These are phyloP conservation scores for Trachymyrmex cornetzi DNA, from an alignment of 1,140 invertebrate species.

Conservation along the genomic window DNA sequence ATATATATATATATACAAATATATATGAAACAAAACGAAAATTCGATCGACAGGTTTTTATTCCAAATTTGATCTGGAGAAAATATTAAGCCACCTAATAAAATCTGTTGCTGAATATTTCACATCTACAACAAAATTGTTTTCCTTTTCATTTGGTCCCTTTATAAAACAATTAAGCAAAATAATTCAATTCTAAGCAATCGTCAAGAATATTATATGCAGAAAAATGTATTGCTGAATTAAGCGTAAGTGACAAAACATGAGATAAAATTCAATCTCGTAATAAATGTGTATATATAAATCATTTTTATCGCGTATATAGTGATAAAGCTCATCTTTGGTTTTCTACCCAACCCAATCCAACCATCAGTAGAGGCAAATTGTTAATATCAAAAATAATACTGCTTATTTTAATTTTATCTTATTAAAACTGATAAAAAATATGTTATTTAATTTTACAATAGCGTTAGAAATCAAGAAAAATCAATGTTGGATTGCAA, in stretches of 20 bases:
- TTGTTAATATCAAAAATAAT: conserved; percentile 65
- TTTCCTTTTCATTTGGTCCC: conserved; percentile 26
- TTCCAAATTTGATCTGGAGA: neutral
- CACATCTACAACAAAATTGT: conserved; percentile 25
- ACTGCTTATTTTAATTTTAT: conserved; percentile 38
- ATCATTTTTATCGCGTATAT: conserved; percentile 35
- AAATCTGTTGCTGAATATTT: conserved; percentile 45
- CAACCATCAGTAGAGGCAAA: conserved; percentile 48
- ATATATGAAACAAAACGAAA: neutral
- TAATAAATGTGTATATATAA: conserved; percentile 32
- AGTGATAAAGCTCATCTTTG: conserved; percentile 57
- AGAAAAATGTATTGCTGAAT: conserved; percentile 47
- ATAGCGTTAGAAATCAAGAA: conserved; percentile 49
- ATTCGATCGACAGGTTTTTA: neutral
- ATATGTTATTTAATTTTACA: conserved; percentile 53
- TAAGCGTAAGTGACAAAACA: conserved; percentile 51
- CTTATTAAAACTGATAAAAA: conserved; percentile 39
- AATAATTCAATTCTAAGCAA: conserved; percentile 60
- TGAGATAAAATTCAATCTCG: conserved; percentile 49
- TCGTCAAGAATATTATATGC: conserved; percentile 47
- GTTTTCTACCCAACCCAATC: conserved; percentile 54
- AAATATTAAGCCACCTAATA: conserved; percentile 40
- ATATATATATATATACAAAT: neutral
- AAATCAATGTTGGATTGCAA: conserved; percentile 56
- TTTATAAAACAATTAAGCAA: conserved; percentile 36